Base-by-base conservation (phyloP, 2,797 vertebrate species). In the Manis javanica region DNA sequence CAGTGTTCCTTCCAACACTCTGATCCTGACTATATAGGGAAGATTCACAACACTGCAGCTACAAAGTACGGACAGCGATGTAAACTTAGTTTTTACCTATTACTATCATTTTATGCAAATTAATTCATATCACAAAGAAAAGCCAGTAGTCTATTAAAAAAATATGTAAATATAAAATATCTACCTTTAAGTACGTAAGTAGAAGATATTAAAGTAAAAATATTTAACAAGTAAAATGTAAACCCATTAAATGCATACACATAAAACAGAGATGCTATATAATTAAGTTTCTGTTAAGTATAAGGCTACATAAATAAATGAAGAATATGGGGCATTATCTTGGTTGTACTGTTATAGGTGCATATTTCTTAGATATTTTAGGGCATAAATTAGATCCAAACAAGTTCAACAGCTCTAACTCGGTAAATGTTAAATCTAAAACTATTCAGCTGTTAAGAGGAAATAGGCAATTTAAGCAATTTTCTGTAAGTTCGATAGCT, bases 81-180 rank as follows among this genome's bases (percentile, higher is more conserved):
- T 46, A 64, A 34, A 78, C 10, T 46, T 55, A 89, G 88, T 87
- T 87, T 51, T 61, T 34, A 61, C 46, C 16, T 63, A 87, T 14
- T 79, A 68, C 63, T 75, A 87, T 46, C 2, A 7, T 81, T 78
- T 87, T 64, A 95, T 37, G 11, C 19, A 91, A 81, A 92, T 66
- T 79, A 90, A 87, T 63, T 90, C n/a, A 23, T 9, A 77, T 11
- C 7, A 74, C 61, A 93, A 94, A 69, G 68, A 81, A 96, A 95
- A 93, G 49, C 9, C 49, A 39, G 26, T n/a, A 51, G 64, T n/a
- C 26, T 59, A 66, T 12, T 89, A 91, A 94, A 14, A 87, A 88
- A 88, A 59, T 49, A 72, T 4, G 55, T 74, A 90, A 85, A 86
- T 68, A 85, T 71, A 57, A 69, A 86, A 77, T 51, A 91, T 15